A percentile compares a stretch with the other conserved stretches of the same genome.
Evolutionary conservation across 64 coral and sea anemone species (phyloP).

Genomic region (Platygyra sinensis): DNA sequence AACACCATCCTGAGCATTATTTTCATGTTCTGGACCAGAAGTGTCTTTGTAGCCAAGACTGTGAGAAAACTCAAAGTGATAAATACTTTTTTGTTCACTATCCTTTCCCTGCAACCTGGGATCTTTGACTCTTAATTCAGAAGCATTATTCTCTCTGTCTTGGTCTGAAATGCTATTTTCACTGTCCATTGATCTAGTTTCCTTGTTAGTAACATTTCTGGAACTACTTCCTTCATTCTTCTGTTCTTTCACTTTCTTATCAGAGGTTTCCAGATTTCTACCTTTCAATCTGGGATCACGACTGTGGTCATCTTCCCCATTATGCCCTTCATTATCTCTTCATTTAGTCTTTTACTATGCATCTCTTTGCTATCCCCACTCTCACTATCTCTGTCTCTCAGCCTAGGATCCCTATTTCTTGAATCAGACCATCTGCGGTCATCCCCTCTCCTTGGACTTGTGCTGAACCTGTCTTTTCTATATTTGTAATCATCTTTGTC

Average conservation of each 20-base stretch:
- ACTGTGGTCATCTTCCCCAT: constrained; percentile 19
- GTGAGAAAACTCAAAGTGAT: not conserved
- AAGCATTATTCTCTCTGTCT: not conserved
- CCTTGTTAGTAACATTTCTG: not conserved
- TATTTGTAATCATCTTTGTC: constrained; percentile 71
- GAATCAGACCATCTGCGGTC: constrained; percentile 25
- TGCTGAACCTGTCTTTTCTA: constrained; percentile 61
- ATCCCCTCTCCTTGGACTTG: constrained; percentile 79
- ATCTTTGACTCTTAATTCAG: not conserved
- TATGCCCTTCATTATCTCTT: constrained; percentile 10
- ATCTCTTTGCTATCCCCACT: not conserved
- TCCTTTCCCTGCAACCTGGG: not conserved
- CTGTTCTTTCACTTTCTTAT: constrained; percentile 5
- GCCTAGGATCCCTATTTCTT: constrained; percentile 7
- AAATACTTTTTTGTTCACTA: constrained; percentile 11
- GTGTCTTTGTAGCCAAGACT: not conserved
- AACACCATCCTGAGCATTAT: not conserved
- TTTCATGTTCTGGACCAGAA: not conserved
- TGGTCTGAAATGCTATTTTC: not conserved
- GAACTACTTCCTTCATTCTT: not conserved
- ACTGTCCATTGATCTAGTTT: not conserved
- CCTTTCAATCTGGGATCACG: constrained; percentile 28
- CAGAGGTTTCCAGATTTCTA: constrained; percentile 14
- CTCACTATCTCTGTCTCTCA: constrained; percentile 28
- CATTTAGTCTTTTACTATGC: constrained; percentile 3